These are phyloP conservation scores for Chaenocephalus aceratus DNA, from an alignment of 2,113 vertebrate genomes.

Conservation along the genomic window DNA sequence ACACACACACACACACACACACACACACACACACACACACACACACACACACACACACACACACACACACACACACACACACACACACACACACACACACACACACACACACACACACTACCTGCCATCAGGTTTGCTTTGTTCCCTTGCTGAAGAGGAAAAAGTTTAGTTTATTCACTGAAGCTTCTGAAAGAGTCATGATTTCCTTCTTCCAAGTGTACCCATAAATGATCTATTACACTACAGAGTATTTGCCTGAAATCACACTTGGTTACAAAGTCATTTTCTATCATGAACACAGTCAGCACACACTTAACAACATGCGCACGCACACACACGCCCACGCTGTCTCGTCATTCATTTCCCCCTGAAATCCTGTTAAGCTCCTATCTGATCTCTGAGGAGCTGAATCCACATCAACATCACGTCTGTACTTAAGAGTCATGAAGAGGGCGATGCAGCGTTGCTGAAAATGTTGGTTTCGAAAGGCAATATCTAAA, in stretches of 20 bases:
- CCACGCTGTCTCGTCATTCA: not conserved
- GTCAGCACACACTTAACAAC: not conserved
- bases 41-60: too few species aligned
- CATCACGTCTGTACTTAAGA: conserved; percentile 7
- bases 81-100: not conserved
- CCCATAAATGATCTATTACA: conserved; percentile 41
- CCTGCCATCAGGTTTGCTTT: conserved; percentile 14
- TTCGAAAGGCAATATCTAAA: not conserved
- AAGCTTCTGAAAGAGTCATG: not conserved
- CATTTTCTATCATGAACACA: conserved; percentile 19
- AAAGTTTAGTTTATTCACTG: conserved; percentile 35
- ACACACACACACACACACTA: not conserved
- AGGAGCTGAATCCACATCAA: conserved; percentile 30
- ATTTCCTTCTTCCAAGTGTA: not conserved
- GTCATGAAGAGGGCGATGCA: conserved; percentile 1
- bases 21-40: too few species aligned
- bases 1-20: too few species aligned
- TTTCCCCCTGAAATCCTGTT: conserved; percentile 42
- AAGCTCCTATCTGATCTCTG: conserved; percentile 47
- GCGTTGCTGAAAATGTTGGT: not conserved
- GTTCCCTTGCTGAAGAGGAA: conserved; percentile 7
- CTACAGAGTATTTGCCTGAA: conserved; percentile 15
- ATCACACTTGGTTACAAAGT: conserved; percentile 16
- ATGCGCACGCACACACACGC: not conserved
- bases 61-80: not conserved